Evolutionary conservation across 2,888 invertebrate genomes (phyloP).

Genomic region (Alloplasta piceator): DNA sequence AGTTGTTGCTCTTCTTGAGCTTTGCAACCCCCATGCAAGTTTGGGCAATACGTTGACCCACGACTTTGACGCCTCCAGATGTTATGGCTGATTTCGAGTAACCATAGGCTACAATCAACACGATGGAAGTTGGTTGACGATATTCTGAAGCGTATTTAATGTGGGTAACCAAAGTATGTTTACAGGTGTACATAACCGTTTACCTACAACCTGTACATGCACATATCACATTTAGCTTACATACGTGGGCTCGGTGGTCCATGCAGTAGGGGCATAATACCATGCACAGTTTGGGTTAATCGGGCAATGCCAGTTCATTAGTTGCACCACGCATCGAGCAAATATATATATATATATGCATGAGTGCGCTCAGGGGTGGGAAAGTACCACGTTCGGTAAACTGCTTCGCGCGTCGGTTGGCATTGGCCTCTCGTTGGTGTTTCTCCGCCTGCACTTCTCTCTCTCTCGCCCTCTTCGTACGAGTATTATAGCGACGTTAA

Average conservation of each 20-base stretch:
- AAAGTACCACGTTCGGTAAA: constrained; percentile 43
- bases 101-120: too few relatives aligned
- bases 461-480: constrained; percentile 35
- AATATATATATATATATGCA: constrained; percentile 14
- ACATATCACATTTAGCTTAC: constrained; percentile 58
- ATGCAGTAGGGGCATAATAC: constrained; percentile 74
- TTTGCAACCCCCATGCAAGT: too few relatives aligned
- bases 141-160: constrained; percentile 15
- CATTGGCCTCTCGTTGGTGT: constrained; percentile 64
- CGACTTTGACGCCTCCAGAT: too few relatives aligned
- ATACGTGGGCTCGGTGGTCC: constrained; percentile 61
- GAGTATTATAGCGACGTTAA: constrained; percentile 73
- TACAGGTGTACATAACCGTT: constrained; percentile 51
- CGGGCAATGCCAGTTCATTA: constrained; percentile 81
- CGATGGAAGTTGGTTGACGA: constrained; percentile 11
- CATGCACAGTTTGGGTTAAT: constrained; percentile 77
- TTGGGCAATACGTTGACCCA: too few relatives aligned
- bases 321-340: constrained; percentile 72
- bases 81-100: too few relatives aligned
- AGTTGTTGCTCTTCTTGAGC: too few relatives aligned
- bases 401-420: constrained; percentile 30
- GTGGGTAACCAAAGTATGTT: constrained; percentile 41
- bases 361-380: constrained; percentile 20
- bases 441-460: constrained; percentile 64
- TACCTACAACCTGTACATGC: neutral